Evolutionary conservation across 1,140 invertebrate genomes (phyloP).

Genomic region (Euwallacea fornicatus): DNA sequence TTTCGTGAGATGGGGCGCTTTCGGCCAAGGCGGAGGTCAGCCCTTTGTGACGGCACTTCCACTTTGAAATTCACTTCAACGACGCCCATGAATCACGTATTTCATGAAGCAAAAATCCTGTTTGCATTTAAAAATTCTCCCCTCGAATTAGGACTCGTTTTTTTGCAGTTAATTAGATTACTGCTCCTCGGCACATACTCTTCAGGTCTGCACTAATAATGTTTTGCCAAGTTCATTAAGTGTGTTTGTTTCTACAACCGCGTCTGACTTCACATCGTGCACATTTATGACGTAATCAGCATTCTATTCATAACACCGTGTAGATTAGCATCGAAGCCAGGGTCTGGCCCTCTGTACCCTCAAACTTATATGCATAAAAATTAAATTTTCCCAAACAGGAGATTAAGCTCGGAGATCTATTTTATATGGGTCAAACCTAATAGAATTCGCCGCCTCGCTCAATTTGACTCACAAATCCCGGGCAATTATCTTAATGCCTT

Average conservation of each 20-base stretch:
- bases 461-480: constrained; percentile 25
- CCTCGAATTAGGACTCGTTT: background rate
- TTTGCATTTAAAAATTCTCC: constrained; percentile 3
- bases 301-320: constrained; percentile 25
- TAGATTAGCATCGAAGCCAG: background rate
- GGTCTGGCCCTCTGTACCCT: background rate
- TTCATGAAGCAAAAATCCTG: background rate
- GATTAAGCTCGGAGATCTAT: background rate
- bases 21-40: no score
- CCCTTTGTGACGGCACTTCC: no score
- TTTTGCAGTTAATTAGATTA: constrained; percentile 32
- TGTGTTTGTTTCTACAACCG: constrained; percentile 34
- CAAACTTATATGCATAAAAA: background rate
- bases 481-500: constrained; percentile 33
- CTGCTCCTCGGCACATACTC: constrained; percentile 16
- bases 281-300: constrained; percentile 38
- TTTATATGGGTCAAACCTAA: constrained; percentile 1
- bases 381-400: background rate
- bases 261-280: constrained; percentile 33
- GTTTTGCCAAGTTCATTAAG: constrained; percentile 37
- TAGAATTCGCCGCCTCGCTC: constrained; percentile 2
- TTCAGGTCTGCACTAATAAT: constrained; percentile 19
- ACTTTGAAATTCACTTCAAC: no score
- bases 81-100: no score
- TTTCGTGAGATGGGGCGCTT: no score